Evolutionary conservation across 2,888 invertebrate genomes (phyloP).

Genomic region (Neuroscelio doddi): DNA sequence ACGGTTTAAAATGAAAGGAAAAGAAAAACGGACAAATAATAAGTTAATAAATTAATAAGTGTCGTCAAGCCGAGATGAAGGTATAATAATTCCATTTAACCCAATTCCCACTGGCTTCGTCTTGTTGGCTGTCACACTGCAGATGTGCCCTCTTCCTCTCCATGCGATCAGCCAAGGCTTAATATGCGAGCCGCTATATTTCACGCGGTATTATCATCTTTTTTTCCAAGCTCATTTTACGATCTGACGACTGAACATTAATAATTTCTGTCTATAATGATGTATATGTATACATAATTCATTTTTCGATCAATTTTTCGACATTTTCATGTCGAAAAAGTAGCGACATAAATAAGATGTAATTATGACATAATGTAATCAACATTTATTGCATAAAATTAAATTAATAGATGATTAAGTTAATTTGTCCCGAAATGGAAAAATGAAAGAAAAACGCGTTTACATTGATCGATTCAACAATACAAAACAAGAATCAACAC

Average conservation of each 20-base stretch:
- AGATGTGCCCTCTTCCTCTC: conserved; percentile 52
- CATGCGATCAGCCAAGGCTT: conserved; percentile 42
- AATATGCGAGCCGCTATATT: conserved; percentile 57
- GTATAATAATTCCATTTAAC: conserved; percentile 47
- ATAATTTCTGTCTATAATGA: conserved; percentile 55
- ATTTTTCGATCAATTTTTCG: conserved; percentile 44
- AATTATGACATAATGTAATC: no score
- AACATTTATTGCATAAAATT: no score
- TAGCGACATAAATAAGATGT: no score
- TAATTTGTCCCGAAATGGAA: no score
- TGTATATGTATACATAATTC: conserved; percentile 14
- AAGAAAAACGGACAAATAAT: conserved; percentile 20
- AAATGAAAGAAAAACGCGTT: no score
- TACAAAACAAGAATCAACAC: conserved; percentile 7
- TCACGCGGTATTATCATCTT: conserved; percentile 63
- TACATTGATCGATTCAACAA: no score
- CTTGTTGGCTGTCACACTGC: conserved; percentile 56
- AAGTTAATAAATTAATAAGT: conserved; percentile 57
- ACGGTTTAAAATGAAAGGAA: not conserved
- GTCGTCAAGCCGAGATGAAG: conserved; percentile 48
- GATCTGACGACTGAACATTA: conserved; percentile 64
- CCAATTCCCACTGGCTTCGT: conserved; percentile 46
- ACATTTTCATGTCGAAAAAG: no score
- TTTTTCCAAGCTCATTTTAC: conserved; percentile 60
- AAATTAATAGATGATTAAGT: no score